These are phyloP conservation scores for Rhopilema esculentum DNA, from an alignment of 30 jellyfish, hydroid and myxozoan genomes.

Conservation along the genomic window DNA sequence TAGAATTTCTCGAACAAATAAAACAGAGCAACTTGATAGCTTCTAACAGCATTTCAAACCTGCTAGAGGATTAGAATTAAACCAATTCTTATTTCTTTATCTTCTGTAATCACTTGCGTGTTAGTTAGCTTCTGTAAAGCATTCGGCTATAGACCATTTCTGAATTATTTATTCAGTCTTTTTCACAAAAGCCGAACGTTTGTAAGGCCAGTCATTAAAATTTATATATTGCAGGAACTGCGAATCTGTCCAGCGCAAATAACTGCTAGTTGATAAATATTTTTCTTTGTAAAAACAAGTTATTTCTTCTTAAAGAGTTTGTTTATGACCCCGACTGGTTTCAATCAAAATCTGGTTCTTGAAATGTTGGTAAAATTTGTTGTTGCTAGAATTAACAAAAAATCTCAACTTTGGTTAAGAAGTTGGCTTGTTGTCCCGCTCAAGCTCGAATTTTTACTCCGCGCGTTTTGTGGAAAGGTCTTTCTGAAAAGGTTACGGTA, in stretches of 20 bases:
- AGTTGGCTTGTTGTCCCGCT: too few species aligned
- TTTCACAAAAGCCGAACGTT: slow-evolving; percentile 1
- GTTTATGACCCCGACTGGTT: background rate
- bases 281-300: background rate
- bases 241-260: background rate
- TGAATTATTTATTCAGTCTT: slow-evolving; percentile 24
- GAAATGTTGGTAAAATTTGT: background rate
- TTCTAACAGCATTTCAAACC: background rate
- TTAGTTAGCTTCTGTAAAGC: background rate
- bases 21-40: background rate
- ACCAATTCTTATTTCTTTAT: background rate
- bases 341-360: background rate
- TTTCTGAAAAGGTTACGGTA: too few species aligned
- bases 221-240: background rate
- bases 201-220: background rate
- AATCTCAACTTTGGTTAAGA: too few species aligned
- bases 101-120: background rate
- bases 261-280: background rate
- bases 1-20: background rate
- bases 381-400: too few species aligned
- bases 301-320: background rate
- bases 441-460: too few species aligned
- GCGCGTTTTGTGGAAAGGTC: too few species aligned
- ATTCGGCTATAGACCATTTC: background rate
- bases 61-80: background rate